These are phyloP conservation scores for Ageneiosus marmoratus DNA, from an alignment of 2,113 vertebrate genomes.

Conservation along the genomic window DNA sequence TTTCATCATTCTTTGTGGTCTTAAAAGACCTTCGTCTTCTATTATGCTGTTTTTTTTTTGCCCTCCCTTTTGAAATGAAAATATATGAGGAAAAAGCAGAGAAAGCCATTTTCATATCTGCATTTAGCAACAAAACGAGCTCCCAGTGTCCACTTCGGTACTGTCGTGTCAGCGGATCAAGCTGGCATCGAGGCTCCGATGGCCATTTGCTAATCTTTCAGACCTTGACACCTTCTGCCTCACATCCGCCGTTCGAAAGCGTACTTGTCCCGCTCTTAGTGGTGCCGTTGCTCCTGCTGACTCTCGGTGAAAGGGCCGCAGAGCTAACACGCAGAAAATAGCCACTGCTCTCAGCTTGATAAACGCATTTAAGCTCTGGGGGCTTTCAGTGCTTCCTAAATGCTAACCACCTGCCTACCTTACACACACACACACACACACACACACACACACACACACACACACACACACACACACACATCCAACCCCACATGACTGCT, in stretches of 20 bases:
- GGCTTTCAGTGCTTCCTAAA: conserved; percentile 46
- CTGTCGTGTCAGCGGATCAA: conserved; percentile 44
- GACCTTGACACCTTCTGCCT: conserved; percentile 37
- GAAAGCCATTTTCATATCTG: conserved; percentile 47
- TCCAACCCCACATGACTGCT: conserved; percentile 13
- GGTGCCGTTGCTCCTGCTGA: conserved; percentile 52
- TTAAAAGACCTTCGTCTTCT: conserved; percentile 1
- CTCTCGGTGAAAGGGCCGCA: conserved; percentile 45
- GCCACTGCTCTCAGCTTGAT: conserved; percentile 48
- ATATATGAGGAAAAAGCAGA: conserved; percentile 1
- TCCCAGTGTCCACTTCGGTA: conserved; percentile 49
- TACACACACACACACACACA: conserved; percentile 4
- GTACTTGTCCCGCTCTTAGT: conserved; percentile 47
- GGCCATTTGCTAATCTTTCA: conserved; percentile 46
- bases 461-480: background rate
- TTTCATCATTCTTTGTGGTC: background rate
- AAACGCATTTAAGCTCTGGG: conserved; percentile 52
- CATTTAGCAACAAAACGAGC: conserved; percentile 40
- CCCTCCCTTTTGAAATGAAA: background rate
- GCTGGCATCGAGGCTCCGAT: conserved; percentile 31
- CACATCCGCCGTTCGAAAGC: conserved; percentile 32
- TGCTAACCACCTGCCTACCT: conserved; percentile 43
- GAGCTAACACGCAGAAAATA: conserved; percentile 60
- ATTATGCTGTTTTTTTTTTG: background rate
- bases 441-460: background rate